Conservation (phyloP, 1,140 invertebrate species). For the Charaxes varanes region DNA sequence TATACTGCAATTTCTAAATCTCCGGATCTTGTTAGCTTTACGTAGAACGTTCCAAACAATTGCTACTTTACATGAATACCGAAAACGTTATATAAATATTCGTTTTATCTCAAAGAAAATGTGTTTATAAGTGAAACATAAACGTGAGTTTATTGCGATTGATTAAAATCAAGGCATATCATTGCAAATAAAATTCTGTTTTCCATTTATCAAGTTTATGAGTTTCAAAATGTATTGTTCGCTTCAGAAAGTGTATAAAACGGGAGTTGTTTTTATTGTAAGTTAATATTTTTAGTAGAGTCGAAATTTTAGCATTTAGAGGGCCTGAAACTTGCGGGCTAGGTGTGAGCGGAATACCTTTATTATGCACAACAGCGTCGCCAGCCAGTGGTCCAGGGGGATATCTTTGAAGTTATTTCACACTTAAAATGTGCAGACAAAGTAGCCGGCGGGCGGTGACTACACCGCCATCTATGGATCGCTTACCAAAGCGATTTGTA, state of each 20-base stretch:
- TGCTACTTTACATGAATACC: not conserved
- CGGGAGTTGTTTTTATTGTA: slow-evolving; percentile 28
- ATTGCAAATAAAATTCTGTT: slow-evolving; percentile 9
- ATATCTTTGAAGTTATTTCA: too few species aligned
- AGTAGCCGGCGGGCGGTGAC: too few species aligned
- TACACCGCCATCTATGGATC: too few species aligned
- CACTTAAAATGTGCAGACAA: too few species aligned
- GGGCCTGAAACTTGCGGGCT: too few species aligned
- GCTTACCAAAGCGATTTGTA: too few species aligned
- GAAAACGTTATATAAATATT: not conserved
- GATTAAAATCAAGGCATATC: slow-evolving; percentile 48
- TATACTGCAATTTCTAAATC: slow-evolving; percentile 29
- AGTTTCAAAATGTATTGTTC: slow-evolving; percentile 16
- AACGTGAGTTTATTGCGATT: slow-evolving; percentile 8
- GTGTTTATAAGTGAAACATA: not conserved
- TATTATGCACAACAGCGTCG: too few species aligned
- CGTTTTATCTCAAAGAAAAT: not conserved
- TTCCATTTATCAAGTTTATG: not conserved
- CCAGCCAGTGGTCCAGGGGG: too few species aligned
- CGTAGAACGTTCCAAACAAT: slow-evolving; percentile 11
- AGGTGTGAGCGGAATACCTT: too few species aligned
- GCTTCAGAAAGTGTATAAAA: slow-evolving; percentile 1
- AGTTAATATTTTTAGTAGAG: too few species aligned
- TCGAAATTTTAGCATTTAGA: too few species aligned
- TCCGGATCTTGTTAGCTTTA: slow-evolving; percentile 17